Evolutionary conservation across 2,797 vertebrate species (phyloP), one percentile per base, ranked within the genome.

Genomic region (Dromococcyx pavoninus): DNA sequence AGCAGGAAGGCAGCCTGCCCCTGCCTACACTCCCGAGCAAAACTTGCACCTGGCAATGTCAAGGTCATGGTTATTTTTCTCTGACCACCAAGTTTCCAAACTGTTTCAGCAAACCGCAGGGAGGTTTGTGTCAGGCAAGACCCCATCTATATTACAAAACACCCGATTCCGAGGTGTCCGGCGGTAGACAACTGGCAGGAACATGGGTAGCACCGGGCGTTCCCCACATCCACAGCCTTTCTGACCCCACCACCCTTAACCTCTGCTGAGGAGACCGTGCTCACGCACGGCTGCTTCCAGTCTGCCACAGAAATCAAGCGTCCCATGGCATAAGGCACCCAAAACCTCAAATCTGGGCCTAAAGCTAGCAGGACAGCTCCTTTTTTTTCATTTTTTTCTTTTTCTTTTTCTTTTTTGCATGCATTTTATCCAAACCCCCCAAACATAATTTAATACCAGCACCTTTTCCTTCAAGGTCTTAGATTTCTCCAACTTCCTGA

Each of bases 131-230:
- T 9, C 48, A 8, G 66, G 65, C 39, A 33, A 46, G 21, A 58
- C 24, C 14, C 16, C 65, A n/a, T 9, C 21, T 61, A 23, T 7
- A 39, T 17, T 17, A 61, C 61, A 43, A 24, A 11, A 21, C 33
- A 24, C 28, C 5, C 0, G 2, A 5, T 35, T 32, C 50, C 14
- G 17, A 23, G 0, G 3, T 1, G 1, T 4, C 39, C 1, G 1
- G 46, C 4, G 1, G 44, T 0, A n/a, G 24, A 3, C 9, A n/a
- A 24, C n/a, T 53, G 58, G 9, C 2, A 5, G 44, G 35, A 30
- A 17, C 24, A 22, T 2, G 4, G 18, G 17, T 3, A 18, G 24
- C 67, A 33, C 24, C 0, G 7, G 43, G 28, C 7, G 3, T 10
- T 33, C 5, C 35, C 13, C 3, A 0, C 11, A 21, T 15, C 51